phyloP scores from a whole-genome alignment of 1,140 invertebrate species.

The Megathymus violae region DNA sequence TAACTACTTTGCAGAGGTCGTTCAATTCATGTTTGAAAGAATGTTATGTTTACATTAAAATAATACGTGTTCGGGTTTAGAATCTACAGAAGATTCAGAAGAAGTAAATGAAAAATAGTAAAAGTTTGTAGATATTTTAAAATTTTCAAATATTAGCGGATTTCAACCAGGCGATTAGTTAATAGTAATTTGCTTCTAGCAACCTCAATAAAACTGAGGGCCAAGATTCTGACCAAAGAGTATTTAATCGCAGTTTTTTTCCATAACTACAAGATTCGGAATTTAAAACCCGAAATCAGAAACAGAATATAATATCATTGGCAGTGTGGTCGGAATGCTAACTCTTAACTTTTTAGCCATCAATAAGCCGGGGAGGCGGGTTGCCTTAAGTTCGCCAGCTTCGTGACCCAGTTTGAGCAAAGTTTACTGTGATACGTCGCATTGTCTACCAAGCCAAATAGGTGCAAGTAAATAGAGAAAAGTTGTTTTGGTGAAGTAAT shows the following conservation, averaged over 20 bases:
- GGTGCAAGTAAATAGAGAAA: background rate
- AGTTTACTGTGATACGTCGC: constrained; percentile 26
- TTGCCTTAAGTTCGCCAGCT: constrained; percentile 23
- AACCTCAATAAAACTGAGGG: too few relatives aligned
- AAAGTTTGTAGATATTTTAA: too few relatives aligned
- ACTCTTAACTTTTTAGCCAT: constrained; percentile 14
- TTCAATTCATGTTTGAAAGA: too few relatives aligned
- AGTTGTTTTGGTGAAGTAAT: constrained; percentile 2
- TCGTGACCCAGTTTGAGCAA: constrained; percentile 24
- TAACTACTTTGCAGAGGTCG: too few relatives aligned
- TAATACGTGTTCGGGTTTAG: too few relatives aligned
- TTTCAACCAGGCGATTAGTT: too few relatives aligned
- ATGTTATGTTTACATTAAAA: too few relatives aligned
- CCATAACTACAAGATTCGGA: background rate
- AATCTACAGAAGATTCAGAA: too few relatives aligned
- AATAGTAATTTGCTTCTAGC: too few relatives aligned
- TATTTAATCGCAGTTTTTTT: background rate
- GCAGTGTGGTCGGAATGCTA: background rate
- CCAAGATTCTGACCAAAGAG: too few relatives aligned
- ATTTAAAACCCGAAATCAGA: background rate
- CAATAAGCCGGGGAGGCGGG: constrained; percentile 28
- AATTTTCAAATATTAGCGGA: too few relatives aligned
- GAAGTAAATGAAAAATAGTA: too few relatives aligned
- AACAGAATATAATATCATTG: background rate
- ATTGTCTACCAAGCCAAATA: constrained; percentile 22